Evolutionary conservation across 2,888 invertebrate genomes (phyloP).

Genomic region (Cremastobaeus sp.): DNA sequence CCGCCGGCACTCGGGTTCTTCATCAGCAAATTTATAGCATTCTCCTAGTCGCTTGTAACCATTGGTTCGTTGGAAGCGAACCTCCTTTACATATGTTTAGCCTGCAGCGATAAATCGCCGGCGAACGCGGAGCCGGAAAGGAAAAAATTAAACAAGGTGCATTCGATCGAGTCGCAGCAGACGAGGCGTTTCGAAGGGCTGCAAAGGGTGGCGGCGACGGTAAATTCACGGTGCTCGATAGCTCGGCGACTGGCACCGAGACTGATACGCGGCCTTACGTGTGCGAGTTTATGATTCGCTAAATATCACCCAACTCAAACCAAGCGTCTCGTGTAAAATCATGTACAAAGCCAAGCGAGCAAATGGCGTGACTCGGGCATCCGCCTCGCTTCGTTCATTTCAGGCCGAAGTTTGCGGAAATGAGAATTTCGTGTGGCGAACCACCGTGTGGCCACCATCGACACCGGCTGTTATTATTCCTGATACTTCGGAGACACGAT

Average conservation of each 20-base stretch:
- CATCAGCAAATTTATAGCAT: slow-evolving; percentile 1
- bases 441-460: slow-evolving; percentile 75
- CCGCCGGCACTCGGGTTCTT: too few species aligned
- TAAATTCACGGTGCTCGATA: slow-evolving; percentile 34
- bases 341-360: slow-evolving; percentile 50
- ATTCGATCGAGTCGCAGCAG: slow-evolving; percentile 22
- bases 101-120: slow-evolving; percentile 39
- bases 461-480: slow-evolving; percentile 73
- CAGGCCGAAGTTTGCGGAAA: slow-evolving; percentile 56
- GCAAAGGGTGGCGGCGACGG: not conserved
- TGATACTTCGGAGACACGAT: slow-evolving; percentile 57
- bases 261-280: slow-evolving; percentile 70
- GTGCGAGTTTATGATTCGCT: slow-evolving; percentile 56
- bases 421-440: slow-evolving; percentile 74
- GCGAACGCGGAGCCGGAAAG: slow-evolving; percentile 6
- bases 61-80: slow-evolving; percentile 13
- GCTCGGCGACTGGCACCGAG: slow-evolving; percentile 75
- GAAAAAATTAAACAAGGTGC: slow-evolving; percentile 38
- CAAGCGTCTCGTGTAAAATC: slow-evolving; percentile 15
- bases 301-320: slow-evolving; percentile 47
- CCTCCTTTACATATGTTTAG: slow-evolving; percentile 27
- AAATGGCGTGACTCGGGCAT: slow-evolving; percentile 62
- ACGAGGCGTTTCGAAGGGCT: slow-evolving; percentile 5
- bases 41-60: not conserved
- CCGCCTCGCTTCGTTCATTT: slow-evolving; percentile 6